These are phyloP conservation scores for Augochlora pura DNA, from an alignment of 1,140 invertebrate genomes.

Conservation along the genomic window DNA sequence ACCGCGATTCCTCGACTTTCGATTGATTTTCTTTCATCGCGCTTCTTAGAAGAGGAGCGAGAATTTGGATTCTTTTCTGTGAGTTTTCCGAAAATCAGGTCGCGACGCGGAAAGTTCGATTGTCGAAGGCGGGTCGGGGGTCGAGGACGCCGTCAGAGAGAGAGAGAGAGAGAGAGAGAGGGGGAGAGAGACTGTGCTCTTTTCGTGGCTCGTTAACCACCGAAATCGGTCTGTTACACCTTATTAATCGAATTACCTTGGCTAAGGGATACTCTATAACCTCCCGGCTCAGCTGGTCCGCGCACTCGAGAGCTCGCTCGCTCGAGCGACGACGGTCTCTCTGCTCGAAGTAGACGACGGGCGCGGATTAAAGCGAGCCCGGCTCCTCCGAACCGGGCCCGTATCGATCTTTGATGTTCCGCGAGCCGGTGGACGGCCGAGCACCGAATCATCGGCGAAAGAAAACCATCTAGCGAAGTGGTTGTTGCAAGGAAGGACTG, in stretches of 20 bases:
- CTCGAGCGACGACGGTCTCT: no score
- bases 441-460: background rate
- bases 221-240: slow-evolving; percentile 53
- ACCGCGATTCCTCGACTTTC: no score
- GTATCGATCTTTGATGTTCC: no score
- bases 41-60: no score
- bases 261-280: slow-evolving; percentile 38
- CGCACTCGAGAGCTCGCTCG: no score
- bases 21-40: no score
- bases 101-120: background rate
- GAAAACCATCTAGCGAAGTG: background rate
- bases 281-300: background rate
- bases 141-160: background rate
- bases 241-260: slow-evolving; percentile 61
- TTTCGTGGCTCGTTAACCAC: slow-evolving; percentile 50
- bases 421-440: background rate
- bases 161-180: no score
- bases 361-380: slow-evolving; percentile 13
- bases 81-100: background rate
- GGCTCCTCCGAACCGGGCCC: background rate
- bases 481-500: no score
- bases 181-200: no score
- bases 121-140: slow-evolving; percentile 17
- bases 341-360: background rate
- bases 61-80: background rate